Conservation (phyloP, 2,797 vertebrate species). For the Anniella stebbinsi region DNA sequence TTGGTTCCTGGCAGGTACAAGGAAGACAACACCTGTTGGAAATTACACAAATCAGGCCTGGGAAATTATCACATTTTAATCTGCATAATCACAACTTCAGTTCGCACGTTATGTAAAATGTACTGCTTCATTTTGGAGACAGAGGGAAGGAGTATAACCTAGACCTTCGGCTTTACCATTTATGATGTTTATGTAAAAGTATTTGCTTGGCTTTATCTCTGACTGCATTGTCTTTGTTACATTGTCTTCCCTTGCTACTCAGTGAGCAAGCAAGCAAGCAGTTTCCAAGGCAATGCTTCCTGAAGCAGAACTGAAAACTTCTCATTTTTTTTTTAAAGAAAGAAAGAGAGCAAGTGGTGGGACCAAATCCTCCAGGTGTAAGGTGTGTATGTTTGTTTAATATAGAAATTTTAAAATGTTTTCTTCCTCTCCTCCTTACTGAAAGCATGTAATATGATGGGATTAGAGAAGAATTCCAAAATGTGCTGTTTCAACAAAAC, state of each 20-base stretch:
- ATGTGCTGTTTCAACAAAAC: neutral
- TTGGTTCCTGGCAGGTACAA: constrained; percentile 6
- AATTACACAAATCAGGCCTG: constrained; percentile 37
- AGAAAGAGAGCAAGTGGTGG: neutral
- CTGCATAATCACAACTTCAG: constrained; percentile 34
- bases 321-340: neutral
- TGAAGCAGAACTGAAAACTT: constrained; percentile 20
- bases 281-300: constrained; percentile 35
- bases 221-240: neutral
- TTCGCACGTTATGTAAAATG: constrained; percentile 31
- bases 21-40: constrained; percentile 35
- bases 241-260: constrained; percentile 17
- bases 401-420: no score
- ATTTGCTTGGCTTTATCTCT: neutral
- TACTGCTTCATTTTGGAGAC: constrained; percentile 5
- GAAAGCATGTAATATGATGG: neutral
- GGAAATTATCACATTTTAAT: constrained; percentile 43
- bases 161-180: neutral
- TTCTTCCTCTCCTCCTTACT: neutral
- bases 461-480: neutral
- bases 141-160: neutral
- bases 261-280: neutral
- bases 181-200: constrained; percentile 1
- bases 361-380: neutral
- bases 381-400: neutral